Percentiles rank a stretch among this genome's conserved stretches.
Evolutionary conservation across 2,888 invertebrate species (phyloP).

Genomic region (Pseudoips prasinana): DNA sequence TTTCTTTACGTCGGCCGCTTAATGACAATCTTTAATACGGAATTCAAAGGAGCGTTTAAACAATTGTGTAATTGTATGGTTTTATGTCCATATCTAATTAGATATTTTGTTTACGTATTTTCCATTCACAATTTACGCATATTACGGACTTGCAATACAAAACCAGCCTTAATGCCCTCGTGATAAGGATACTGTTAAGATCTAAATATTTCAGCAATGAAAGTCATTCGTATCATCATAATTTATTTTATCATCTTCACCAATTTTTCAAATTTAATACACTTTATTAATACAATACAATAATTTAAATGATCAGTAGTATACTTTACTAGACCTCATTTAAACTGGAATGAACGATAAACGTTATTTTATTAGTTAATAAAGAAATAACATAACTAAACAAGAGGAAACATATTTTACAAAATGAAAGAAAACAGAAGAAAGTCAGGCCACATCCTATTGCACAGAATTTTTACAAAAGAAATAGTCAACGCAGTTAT

Average conservation of each 20-base stretch:
- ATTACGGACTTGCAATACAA: no score
- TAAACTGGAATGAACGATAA: conserved; percentile 81
- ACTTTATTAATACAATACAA: conserved; percentile 79
- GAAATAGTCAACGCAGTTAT: conserved; percentile 35
- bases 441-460: conserved; percentile 70
- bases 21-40: no score
- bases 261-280: conserved; percentile 80
- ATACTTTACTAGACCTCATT: conserved; percentile 76
- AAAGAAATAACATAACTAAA: conserved; percentile 78
- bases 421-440: conserved; percentile 48
- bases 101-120: no score
- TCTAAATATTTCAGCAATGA: no score
- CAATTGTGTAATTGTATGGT: no score
- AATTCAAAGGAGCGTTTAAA: no score
- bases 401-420: conserved; percentile 65
- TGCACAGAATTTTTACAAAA: conserved; percentile 61
- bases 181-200: no score
- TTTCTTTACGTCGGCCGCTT: background rate
- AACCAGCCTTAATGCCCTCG: no score
- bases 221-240: conserved; percentile 66
- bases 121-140: no score
- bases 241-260: conserved; percentile 80
- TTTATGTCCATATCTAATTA: no score
- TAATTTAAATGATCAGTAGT: conserved; percentile 80
- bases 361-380: conserved; percentile 74